Conservation (phyloP, 2,888 invertebrate genomes). For the Chrysolina oricalcia region DNA sequence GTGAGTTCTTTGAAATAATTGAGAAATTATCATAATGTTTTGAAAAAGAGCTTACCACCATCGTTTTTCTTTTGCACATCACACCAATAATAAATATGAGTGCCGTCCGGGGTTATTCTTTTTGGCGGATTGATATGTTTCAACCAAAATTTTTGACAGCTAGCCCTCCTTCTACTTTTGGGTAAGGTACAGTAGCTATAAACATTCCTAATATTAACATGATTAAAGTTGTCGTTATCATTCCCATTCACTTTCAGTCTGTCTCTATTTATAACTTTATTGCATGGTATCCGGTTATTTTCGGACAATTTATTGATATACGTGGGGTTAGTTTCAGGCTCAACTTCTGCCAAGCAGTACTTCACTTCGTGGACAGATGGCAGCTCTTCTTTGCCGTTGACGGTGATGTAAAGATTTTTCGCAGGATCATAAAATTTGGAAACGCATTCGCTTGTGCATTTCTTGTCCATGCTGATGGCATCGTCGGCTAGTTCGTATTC, state of each 20-base stretch:
- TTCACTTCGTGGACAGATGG: constrained; percentile 74
- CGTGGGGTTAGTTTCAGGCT: constrained; percentile 38
- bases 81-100: constrained; percentile 91
- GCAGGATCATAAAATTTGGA: constrained; percentile 55
- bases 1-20: background rate
- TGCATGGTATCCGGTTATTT: constrained; percentile 21
- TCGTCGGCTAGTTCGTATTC: constrained; percentile 71
- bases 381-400: constrained; percentile 82
- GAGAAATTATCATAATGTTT: constrained; percentile 25
- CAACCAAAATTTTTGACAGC: constrained; percentile 59
- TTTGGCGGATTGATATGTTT: constrained; percentile 78
- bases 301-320: constrained; percentile 20
- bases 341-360: constrained; percentile 53
- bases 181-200: constrained; percentile 76
- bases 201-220: constrained; percentile 65
- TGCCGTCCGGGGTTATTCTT: constrained; percentile 87
- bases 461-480: constrained; percentile 69
- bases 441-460: constrained; percentile 62
- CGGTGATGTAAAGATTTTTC: constrained; percentile 75
- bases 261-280: constrained; percentile 36
- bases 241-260: constrained; percentile 56
- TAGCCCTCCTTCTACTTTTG: constrained; percentile 65
- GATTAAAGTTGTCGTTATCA: constrained; percentile 69
- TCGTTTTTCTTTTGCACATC: constrained; percentile 79
- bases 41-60: constrained; percentile 71